Evolutionary conservation across 64 coral and sea anemone species (phyloP).

Genomic region (Montipora foliosa): DNA sequence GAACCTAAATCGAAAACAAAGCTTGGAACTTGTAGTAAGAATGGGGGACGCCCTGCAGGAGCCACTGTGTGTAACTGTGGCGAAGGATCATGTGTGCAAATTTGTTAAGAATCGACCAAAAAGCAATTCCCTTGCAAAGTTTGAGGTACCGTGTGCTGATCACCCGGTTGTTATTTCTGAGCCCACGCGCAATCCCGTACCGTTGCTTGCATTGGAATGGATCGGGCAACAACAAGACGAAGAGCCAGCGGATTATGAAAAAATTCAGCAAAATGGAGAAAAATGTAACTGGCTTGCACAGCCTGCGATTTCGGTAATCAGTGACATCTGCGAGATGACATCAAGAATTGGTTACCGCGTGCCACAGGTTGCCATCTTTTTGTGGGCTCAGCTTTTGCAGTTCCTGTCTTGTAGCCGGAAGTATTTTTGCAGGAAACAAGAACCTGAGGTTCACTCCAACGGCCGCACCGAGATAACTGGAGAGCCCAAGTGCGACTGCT

Average conservation of each 20-base stretch:
- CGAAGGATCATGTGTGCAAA: neutral
- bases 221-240: neutral
- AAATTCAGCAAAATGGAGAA: neutral
- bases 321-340: conserved; percentile 33
- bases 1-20: conserved; percentile 7
- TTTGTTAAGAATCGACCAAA: neutral
- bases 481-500: neutral
- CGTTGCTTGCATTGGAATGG: conserved; percentile 26
- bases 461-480: neutral
- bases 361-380: conserved; percentile 7
- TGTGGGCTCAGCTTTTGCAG: conserved; percentile 30
- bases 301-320: conserved; percentile 4
- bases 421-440: neutral
- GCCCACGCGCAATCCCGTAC: neutral
- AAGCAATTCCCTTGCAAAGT: neutral
- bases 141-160: neutral
- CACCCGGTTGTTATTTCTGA: neutral
- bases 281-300: neutral
- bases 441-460: neutral
- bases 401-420: conserved; percentile 11
- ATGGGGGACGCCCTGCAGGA: neutral
- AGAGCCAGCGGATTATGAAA: neutral
- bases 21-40: neutral
- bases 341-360: neutral
- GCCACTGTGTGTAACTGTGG: neutral